Percentiles rank a stretch among this genome's conserved stretches.
Conservation (phyloP, 2,888 invertebrate genomes). For the Thera britannica region DNA sequence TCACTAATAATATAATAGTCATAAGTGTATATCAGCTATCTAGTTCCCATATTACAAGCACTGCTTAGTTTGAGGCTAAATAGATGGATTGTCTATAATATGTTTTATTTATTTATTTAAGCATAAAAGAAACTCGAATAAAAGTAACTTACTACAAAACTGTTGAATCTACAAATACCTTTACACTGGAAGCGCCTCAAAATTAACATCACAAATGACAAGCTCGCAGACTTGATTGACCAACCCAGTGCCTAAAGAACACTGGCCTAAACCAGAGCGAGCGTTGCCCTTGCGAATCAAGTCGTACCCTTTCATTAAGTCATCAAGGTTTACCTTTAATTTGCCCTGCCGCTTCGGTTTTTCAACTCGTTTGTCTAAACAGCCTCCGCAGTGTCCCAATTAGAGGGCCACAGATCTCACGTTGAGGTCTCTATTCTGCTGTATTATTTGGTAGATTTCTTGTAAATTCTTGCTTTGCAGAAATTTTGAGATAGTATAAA, state of each 20-base stretch:
- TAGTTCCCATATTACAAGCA: no score
- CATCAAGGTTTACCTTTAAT: slow-evolving; percentile 16
- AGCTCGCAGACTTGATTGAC: background rate
- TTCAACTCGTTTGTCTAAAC: slow-evolving; percentile 35
- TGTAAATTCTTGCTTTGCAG: background rate
- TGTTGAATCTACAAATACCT: no score
- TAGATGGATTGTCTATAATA: no score
- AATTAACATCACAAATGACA: background rate
- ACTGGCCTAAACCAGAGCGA: background rate
- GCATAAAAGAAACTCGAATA: no score
- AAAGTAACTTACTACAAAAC: no score
- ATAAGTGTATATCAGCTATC: no score
- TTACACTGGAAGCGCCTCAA: background rate
- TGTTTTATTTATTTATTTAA: no score
- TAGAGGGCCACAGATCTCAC: slow-evolving; percentile 33
- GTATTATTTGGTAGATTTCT: background rate
- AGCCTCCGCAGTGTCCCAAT: slow-evolving; percentile 35
- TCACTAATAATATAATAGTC: no score
- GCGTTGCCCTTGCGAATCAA: slow-evolving; percentile 8
- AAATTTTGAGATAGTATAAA: no score
- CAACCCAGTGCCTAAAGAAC: background rate
- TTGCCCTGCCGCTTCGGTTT: slow-evolving; percentile 28
- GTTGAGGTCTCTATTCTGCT: slow-evolving; percentile 17
- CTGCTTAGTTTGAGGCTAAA: no score
- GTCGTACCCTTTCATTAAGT: slow-evolving; percentile 13